A percentile compares a stretch with the other conserved stretches of the same genome.
These are phyloP conservation scores for Tridacna gigas DNA, from an alignment of 2,888 invertebrate species.

Conservation along the genomic window DNA sequence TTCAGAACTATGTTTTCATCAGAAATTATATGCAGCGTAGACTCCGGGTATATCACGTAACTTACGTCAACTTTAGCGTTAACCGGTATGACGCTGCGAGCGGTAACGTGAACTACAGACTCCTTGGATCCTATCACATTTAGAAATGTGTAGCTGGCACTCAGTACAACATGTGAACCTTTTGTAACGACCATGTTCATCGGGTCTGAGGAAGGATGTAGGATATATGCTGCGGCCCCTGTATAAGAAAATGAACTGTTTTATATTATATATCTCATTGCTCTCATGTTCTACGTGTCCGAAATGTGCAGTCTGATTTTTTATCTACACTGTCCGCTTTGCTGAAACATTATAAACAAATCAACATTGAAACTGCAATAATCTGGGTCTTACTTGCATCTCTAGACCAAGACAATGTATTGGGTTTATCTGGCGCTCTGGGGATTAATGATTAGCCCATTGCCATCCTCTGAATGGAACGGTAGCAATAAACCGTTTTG, in stretches of 20 bases:
- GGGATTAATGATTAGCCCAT: too few species aligned
- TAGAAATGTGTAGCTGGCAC: conserved; percentile 34
- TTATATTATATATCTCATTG: conserved; percentile 3
- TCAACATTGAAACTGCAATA: too few species aligned
- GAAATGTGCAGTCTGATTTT: too few species aligned
- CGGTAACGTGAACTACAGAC: conserved; percentile 47
- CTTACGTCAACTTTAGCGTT: conserved; percentile 43
- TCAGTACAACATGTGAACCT: conserved; percentile 66
- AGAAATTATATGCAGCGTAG: conserved; percentile 1
- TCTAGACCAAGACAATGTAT: too few species aligned
- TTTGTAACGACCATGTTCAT: conserved; percentile 51
- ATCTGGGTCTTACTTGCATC: too few species aligned
- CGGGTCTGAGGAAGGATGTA: conserved; percentile 36
- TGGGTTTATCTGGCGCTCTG: too few species aligned
- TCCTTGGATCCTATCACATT: conserved; percentile 45
- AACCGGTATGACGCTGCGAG: conserved; percentile 6
- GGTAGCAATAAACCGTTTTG: too few species aligned
- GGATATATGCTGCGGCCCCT: conserved; percentile 70
- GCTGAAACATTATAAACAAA: too few species aligned
- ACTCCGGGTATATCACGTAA: conserved; percentile 41
- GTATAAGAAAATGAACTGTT: not conserved
- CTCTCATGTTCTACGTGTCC: not conserved
- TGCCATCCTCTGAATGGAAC: too few species aligned
- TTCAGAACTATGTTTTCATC: conserved; percentile 10
- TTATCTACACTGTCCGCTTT: too few species aligned